These are phyloP conservation scores for Spatulosminthurus flaviceps DNA, from an alignment of 2,888 invertebrate species.

Conservation along the genomic window DNA sequence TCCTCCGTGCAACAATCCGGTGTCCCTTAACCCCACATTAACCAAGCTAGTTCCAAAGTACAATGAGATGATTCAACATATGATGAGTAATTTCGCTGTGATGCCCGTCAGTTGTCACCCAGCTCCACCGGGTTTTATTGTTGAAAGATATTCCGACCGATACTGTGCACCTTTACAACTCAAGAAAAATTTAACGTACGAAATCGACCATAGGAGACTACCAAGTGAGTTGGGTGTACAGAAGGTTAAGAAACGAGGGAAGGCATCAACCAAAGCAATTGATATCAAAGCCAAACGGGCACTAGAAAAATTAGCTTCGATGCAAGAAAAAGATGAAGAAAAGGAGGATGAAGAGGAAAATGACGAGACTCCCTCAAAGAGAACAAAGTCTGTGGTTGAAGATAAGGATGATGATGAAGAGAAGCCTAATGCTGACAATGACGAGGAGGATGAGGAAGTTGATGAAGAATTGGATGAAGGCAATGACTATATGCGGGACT, in stretches of 20 bases:
- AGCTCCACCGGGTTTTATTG: constrained; percentile 47
- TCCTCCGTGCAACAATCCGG: constrained; percentile 51
- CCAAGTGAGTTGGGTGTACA: constrained; percentile 39
- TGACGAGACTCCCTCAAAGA: constrained; percentile 46
- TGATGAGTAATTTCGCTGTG: constrained; percentile 54
- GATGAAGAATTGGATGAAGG: constrained; percentile 70
- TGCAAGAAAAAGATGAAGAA: constrained; percentile 58
- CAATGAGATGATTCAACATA: constrained; percentile 51
- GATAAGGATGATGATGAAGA: constrained; percentile 64
- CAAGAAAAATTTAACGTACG: constrained; percentile 35
- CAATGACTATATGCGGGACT: constrained; percentile 64
- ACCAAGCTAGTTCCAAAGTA: constrained; percentile 43
- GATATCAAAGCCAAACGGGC: constrained; percentile 44
- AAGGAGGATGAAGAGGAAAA: constrained; percentile 61
- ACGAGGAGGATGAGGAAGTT: constrained; percentile 66
- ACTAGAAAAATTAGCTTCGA: constrained; percentile 55
- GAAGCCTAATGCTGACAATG: constrained; percentile 48
- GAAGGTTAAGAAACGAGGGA: background rate
- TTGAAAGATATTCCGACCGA: constrained; percentile 68
- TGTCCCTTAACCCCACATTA: constrained; percentile 42
- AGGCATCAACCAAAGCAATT: background rate
- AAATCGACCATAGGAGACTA: constrained; percentile 39
- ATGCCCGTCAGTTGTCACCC: constrained; percentile 17
- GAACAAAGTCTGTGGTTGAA: constrained; percentile 61
- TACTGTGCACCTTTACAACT: constrained; percentile 65